Evolutionary conservation across 2,888 invertebrate genomes (phyloP), one percentile per base, ranked within the genome.

Genomic region (Capitulum mitella): DNA sequence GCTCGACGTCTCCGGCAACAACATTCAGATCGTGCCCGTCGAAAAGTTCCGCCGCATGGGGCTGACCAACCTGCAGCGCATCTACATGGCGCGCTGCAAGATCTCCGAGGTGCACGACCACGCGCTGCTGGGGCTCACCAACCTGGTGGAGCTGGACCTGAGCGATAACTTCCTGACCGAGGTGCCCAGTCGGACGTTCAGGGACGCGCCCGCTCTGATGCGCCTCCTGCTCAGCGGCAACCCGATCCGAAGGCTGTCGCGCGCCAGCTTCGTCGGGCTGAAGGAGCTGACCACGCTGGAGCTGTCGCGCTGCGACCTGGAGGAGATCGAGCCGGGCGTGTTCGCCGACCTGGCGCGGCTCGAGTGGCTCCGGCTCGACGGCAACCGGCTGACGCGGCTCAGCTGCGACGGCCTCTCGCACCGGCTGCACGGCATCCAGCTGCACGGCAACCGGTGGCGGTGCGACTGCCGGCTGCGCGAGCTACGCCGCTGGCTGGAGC

Each of bases 361-460:
- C 78, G 82, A 80, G 87, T 93, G 93, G 92, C 87, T 96, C 79
- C 90, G 92, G 83, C 86, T 96, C 83, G 92, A 94, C 83, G 92
- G 92, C 82, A 96, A 96, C 87, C 90, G 90, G 83, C 89, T 96
- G 84, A 89, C 90, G 79, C 90, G 89, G 83, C 93, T 93, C n/a
- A 81, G 79, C 8, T 87, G 95, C 77, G 91, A 92, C 84, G 92
- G 92, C 64, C 91, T 95, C 81, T 88, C 93, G 79, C 93, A 93
- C n/a, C 81, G 78, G 5, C 88, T 95, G 78, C 91, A 92, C 84
- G 92, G 92, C 70, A 91, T 95, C 81, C 93, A 93, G 84, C 87
- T 95, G 82, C 93, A 94, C 82, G 93, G 93, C 82, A 95, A 95
- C 86, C 93, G 93, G 0, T 95, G 94, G 95, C 89, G 91, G 81